Evolutionary conservation across 2,888 invertebrate species (phyloP), one percentile per base, ranked within the genome.

Genomic region (Aphodius sticticus): DNA sequence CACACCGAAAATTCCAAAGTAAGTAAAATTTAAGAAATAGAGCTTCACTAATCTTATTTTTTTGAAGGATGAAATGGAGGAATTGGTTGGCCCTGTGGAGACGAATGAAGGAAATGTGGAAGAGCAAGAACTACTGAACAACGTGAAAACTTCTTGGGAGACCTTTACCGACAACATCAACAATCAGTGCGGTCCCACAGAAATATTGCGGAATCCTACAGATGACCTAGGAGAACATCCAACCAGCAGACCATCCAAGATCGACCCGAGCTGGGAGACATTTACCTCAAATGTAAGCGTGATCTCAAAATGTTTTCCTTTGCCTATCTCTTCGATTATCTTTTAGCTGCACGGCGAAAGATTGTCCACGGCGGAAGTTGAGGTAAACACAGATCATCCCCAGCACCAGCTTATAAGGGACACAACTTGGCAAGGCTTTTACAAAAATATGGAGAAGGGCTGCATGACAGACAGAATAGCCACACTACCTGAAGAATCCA

Each of bases 121-220:
- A 26, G 26, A 26, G 26, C 2, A 26, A 26, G 26, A 26, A 26
- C 26, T 26, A 26, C 3, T 12, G 53, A 7, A 53, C 9, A 53
- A 9, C 53, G 53, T 7, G 9, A 53, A 53, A 53, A 53, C 53
- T 53, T 53, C 53, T 53, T 53, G 53, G 53, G 9, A 53, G 9
- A 53, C 53, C 53, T 53, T 53, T 53, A 53, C 53, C 53, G 53
- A 53, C 7, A 53, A 53, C 53, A 53, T 53, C 53, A 53, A 5
- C 53, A 53, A 12, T 53, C 53, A 53, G 53, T 53, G 53, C 53
- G 53, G 53, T 53, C 53, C 53, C 53, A 53, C 53, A 53, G 53
- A 53, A 53, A 53, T 53, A 53, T 53, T 53, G 53, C 53, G 53
- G 53, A 53, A 53, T 53, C 53, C 53, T 53, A 53, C 53, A 53